These are phyloP conservation scores for Bryconaethiops microstoma DNA, from an alignment of 2,797 vertebrate species.

Conservation along the genomic window DNA sequence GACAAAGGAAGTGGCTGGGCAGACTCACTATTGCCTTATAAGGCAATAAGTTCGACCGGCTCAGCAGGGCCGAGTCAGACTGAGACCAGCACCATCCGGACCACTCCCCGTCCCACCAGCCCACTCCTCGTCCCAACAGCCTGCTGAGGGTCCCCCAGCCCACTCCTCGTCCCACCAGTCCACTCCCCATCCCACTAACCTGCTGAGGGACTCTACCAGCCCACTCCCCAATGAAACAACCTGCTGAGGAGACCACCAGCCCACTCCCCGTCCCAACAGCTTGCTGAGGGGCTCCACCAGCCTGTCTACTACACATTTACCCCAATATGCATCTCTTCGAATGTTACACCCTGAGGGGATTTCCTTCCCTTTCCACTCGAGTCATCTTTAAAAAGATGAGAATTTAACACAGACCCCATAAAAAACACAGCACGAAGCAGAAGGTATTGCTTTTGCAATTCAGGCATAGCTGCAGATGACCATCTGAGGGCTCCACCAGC, in stretches of 20 bases:
- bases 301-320: not conserved
- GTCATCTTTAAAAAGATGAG: not conserved
- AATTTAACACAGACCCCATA: not conserved
- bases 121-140: conserved; percentile 53
- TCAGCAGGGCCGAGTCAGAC: conserved; percentile 49
- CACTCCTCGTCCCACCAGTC: conserved; percentile 49
- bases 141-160: conserved; percentile 34
- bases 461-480: not conserved
- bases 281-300: conserved; percentile 10
- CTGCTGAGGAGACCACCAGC: conserved; percentile 15
- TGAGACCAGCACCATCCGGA: conserved; percentile 41
- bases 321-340: not conserved
- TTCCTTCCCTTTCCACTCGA: not conserved
- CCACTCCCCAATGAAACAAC: conserved; percentile 48
- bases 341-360: not conserved
- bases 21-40: conserved; percentile 89
- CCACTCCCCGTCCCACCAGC: conserved; percentile 54
- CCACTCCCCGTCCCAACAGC: not conserved
- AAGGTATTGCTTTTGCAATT: not conserved
- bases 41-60: conserved; percentile 81
- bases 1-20: conserved; percentile 84
- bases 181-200: conserved; percentile 20
- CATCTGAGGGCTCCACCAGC: not conserved
- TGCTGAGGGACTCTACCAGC: conserved; percentile 48
- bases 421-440: not conserved